phyloP scores from a whole-genome alignment of 23 tunicate species.

The Ascidia mentula region DNA sequence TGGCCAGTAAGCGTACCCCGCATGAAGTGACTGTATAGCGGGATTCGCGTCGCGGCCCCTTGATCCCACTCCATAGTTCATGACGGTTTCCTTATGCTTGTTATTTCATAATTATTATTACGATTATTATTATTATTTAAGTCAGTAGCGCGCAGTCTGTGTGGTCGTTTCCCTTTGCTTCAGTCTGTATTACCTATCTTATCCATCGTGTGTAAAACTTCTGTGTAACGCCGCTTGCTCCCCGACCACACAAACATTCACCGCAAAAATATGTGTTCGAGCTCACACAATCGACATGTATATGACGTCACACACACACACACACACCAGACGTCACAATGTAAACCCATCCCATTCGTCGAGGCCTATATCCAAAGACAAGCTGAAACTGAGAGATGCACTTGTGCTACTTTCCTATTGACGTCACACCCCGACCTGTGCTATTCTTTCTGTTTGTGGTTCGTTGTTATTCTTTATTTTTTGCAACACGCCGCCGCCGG shows the following conservation, averaged over 20 bases:
- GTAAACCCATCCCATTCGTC: too few relatives aligned
- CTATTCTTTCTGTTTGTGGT: background rate
- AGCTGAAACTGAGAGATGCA: background rate
- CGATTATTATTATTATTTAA: background rate
- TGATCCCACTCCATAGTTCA: background rate
- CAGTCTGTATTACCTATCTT: background rate
- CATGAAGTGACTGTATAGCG: constrained; percentile 35
- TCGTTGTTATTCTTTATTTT: background rate
- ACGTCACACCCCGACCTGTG: background rate
- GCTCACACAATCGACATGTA: background rate
- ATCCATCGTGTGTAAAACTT: too few relatives aligned
- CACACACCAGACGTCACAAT: constrained; percentile 3
- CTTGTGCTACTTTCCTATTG: background rate
- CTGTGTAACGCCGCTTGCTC: too few relatives aligned
- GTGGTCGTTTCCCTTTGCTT: background rate
- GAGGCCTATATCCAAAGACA: too few relatives aligned
- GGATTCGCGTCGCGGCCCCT: background rate
- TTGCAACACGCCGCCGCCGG: background rate
- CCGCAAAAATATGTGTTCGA: background rate
- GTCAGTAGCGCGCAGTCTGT: background rate
- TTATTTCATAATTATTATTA: constrained; percentile 4
- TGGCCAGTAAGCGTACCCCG: background rate
- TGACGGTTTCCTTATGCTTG: constrained; percentile 2
- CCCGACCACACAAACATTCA: too few relatives aligned
- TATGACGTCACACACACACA: constrained; percentile 4